These are phyloP conservation scores for Halcyon malimbica DNA, from an alignment of 2,113 vertebrate genomes.

Conservation along the genomic window DNA sequence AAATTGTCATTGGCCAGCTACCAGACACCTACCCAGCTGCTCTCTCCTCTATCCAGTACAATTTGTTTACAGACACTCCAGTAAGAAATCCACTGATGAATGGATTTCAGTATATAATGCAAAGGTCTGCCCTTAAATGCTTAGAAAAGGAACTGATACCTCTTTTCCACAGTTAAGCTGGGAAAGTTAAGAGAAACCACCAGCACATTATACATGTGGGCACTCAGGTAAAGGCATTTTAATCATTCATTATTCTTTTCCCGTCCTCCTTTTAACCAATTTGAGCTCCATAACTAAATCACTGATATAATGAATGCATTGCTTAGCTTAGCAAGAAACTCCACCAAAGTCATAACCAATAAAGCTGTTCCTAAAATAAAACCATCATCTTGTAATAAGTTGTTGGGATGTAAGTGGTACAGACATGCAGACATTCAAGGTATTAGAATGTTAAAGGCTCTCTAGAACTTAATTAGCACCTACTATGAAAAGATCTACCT, in stretches of 20 bases:
- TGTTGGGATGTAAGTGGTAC: too few species aligned
- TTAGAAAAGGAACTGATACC: neutral
- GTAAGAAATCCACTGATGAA: neutral
- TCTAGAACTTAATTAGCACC: neutral
- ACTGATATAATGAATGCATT: neutral
- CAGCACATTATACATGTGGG: neutral
- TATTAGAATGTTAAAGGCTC: neutral
- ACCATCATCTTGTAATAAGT: neutral
- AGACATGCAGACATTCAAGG: neutral
- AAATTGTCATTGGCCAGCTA: rapidly evolving
- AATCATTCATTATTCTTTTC: neutral
- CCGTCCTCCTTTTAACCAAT: neutral
- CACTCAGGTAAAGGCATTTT: neutral
- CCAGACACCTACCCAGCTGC: neutral
- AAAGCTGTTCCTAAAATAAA: neutral
- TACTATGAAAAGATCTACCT: neutral
- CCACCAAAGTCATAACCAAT: neutral
- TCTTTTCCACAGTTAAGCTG: neutral
- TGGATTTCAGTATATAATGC: neutral
- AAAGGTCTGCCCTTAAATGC: neutral
- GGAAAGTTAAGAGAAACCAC: neutral
- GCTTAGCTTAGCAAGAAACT: neutral
- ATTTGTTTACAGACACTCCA: neutral
- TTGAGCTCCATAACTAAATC: neutral
- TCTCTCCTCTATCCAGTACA: neutral